Evolutionary conservation across 1,140 invertebrate genomes (phyloP).

Genomic region (Pristionchus pacificus): DNA sequence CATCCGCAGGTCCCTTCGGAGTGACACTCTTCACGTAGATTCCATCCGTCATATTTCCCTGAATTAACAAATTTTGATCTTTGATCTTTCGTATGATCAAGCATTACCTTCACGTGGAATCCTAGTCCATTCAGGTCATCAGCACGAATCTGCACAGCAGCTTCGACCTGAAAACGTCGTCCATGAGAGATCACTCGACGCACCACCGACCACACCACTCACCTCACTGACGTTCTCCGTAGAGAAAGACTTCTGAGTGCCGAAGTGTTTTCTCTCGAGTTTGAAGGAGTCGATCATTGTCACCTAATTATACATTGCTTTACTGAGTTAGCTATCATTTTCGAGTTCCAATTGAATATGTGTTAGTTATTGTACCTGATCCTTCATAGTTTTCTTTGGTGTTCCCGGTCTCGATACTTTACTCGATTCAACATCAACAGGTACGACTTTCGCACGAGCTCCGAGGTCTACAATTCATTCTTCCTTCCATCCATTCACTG

Average conservation of each 20-base stretch:
- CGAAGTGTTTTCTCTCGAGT: slow-evolving; percentile 7
- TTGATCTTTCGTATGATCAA: neutral
- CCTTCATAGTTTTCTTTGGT: slow-evolving; percentile 14
- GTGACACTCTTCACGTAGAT: slow-evolving; percentile 81
- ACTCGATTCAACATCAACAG: too few species aligned
- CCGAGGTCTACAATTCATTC: too few species aligned
- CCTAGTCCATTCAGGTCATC: slow-evolving; percentile 83
- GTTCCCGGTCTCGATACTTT: neutral
- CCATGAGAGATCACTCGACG: neutral
- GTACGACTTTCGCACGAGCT: too few species aligned
- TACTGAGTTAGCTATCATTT: slow-evolving; percentile 3
- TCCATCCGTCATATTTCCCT: slow-evolving; percentile 80
- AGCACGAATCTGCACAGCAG: slow-evolving; percentile 29
- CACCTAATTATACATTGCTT: slow-evolving; percentile 13
- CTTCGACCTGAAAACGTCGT: slow-evolving; percentile 20
- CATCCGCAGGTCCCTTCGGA: slow-evolving; percentile 78
- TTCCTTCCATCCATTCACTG: neutral
- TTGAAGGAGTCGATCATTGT: slow-evolving; percentile 34
- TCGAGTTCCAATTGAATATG: too few species aligned
- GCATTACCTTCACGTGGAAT: slow-evolving; percentile 66
- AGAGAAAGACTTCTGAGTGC: slow-evolving; percentile 30
- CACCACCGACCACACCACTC: neutral
- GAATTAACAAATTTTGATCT: slow-evolving; percentile 62
- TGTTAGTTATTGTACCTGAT: slow-evolving; percentile 11
- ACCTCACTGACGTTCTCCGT: slow-evolving; percentile 29